phyloP scores from a whole-genome alignment of 1,140 invertebrate genomes.

The Wasmannia auropunctata region DNA sequence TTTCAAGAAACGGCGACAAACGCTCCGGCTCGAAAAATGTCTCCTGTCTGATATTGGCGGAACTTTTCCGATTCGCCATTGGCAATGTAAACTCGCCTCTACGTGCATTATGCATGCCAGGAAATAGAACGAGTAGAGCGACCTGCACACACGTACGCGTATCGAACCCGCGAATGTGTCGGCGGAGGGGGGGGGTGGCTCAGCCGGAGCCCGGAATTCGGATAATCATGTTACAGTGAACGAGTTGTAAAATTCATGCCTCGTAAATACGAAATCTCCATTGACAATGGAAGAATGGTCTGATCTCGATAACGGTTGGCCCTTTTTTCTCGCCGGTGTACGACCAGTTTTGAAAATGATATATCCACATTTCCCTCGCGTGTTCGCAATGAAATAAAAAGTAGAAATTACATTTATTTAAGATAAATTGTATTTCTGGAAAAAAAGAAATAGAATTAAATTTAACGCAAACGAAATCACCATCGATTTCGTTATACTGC shows the following conservation, averaged over 20 bases:
- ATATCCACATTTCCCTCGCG: background rate
- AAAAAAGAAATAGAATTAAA: background rate
- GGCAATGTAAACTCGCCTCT: constrained; percentile 68
- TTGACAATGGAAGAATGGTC: constrained; percentile 57
- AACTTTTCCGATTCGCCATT: constrained; percentile 64
- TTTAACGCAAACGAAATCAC: background rate
- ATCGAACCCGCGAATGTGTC: constrained; percentile 33
- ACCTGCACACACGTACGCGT: constrained; percentile 44
- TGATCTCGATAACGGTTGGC: constrained; percentile 45
- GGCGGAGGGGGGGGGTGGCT: too few species aligned
- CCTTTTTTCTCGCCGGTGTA: constrained; percentile 8
- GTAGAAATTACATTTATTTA: background rate
- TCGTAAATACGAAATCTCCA: constrained; percentile 74
- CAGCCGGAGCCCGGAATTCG: constrained; percentile 58
- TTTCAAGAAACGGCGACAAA: constrained; percentile 42
- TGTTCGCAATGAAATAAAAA: background rate
- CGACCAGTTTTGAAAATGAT: constrained; percentile 45
- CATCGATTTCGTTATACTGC: background rate
- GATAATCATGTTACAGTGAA: constrained; percentile 74
- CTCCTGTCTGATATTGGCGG: constrained; percentile 44
- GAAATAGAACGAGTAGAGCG: constrained; percentile 69
- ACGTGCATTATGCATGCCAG: constrained; percentile 72
- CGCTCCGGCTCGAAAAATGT: constrained; percentile 43
- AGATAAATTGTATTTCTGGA: background rate
- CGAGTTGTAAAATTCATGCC: constrained; percentile 78